Evolutionary conservation across 1,140 invertebrate genomes (phyloP).

Genomic region (Ips nitidus): DNA sequence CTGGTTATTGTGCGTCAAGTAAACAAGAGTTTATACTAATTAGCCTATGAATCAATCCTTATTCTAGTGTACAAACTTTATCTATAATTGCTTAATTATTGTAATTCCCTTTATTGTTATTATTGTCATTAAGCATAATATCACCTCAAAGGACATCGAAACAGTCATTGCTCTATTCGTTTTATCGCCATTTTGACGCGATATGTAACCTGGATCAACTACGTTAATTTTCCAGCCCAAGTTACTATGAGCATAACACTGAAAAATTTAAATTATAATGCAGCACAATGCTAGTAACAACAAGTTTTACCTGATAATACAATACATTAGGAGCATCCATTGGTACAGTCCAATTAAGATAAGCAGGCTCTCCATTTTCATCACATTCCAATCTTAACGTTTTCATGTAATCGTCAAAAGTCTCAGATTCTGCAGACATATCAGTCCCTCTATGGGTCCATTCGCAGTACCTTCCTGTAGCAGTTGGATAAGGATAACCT

Average conservation of each 20-base stretch:
- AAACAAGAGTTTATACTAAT: neutral
- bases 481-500: constrained; percentile 76
- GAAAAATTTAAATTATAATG: constrained; percentile 33
- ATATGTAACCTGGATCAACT: constrained; percentile 64
- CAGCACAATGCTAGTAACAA: neutral
- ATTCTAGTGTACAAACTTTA: no score
- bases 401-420: constrained; percentile 74
- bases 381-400: constrained; percentile 76
- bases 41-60: no score
- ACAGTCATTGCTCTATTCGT: constrained; percentile 1
- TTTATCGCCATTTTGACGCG: constrained; percentile 35
- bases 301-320: constrained; percentile 79
- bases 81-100: neutral
- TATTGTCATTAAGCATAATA: constrained; percentile 26
- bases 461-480: constrained; percentile 74
- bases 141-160: neutral
- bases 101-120: neutral
- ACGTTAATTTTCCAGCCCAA: constrained; percentile 94
- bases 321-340: constrained; percentile 76
- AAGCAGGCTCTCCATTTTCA: constrained; percentile 66
- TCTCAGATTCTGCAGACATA: constrained; percentile 63
- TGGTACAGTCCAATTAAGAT: constrained; percentile 80
- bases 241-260: constrained; percentile 91
- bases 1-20: neutral
- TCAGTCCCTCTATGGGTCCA: constrained; percentile 75